These are phyloP conservation scores for Nomada lathburiana DNA, from an alignment of 2,888 invertebrate species.

Conservation along the genomic window DNA sequence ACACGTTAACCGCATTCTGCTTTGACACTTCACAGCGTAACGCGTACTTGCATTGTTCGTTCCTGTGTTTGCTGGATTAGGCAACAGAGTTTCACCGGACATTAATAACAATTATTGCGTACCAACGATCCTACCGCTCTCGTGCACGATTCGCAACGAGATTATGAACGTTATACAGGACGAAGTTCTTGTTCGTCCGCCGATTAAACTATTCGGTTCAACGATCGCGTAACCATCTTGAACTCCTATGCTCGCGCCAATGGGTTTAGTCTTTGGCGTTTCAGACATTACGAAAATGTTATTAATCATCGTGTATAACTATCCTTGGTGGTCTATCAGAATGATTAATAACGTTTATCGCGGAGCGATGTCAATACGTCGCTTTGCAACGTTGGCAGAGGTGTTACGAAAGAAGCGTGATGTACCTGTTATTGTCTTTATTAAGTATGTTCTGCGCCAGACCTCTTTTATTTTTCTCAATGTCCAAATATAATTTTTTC, in stretches of 20 bases:
- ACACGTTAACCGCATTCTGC: conserved; percentile 35
- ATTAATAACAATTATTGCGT: conserved; percentile 50
- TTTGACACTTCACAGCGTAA: conserved; percentile 20
- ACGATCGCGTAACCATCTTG: conserved; percentile 68
- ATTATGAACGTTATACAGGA: conserved; percentile 47
- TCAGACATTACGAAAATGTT: conserved; percentile 70
- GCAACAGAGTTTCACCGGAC: conserved; percentile 38
- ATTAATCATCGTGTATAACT: conserved; percentile 67
- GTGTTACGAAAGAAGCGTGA: conserved; percentile 42
- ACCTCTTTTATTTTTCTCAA: not conserved
- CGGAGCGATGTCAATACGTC: conserved; percentile 29
- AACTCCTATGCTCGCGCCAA: conserved; percentile 63
- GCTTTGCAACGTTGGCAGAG: conserved; percentile 41
- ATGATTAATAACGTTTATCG: conserved; percentile 70
- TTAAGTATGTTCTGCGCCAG: not conserved
- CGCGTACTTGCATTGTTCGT: conserved; percentile 37
- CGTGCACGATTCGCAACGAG: conserved; percentile 23
- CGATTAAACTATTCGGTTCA: conserved; percentile 61
- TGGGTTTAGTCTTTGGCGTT: conserved; percentile 57
- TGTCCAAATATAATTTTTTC: no score
- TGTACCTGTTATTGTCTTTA: not conserved
- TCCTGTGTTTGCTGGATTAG: conserved; percentile 5
- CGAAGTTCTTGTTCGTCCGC: conserved; percentile 43
- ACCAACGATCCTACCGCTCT: conserved; percentile 1
- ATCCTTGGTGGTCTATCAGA: conserved; percentile 53